Conservation (phyloP, 1,140 invertebrate genomes). For the Drosophila novamexicana region DNA sequence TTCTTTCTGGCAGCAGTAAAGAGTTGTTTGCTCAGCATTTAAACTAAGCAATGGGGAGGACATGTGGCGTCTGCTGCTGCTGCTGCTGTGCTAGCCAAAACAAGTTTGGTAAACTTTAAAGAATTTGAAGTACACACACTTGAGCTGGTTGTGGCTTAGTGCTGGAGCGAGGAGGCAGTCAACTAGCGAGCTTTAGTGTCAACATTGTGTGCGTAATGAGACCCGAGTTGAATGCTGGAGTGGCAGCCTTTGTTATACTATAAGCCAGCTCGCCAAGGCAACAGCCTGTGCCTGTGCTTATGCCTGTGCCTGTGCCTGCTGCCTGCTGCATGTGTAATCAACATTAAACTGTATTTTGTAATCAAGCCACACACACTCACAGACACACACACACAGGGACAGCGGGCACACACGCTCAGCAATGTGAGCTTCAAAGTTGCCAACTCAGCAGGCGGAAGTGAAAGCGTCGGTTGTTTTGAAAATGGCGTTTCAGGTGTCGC, state of each 20-base stretch:
- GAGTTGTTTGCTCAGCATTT: too few species aligned
- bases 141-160: not conserved
- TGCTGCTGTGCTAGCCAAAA: not conserved
- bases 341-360: conserved; percentile 81
- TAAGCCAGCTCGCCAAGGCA: conserved; percentile 54
- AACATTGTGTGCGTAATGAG: conserved; percentile 80
- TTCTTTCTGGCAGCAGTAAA: too few species aligned
- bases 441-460: conserved; percentile 70
- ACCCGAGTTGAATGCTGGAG: conserved; percentile 1
- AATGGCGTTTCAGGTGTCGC: conserved; percentile 56
- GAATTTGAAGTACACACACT: not conserved
- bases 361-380: conserved; percentile 61
- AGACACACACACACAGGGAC: conserved; percentile 18
- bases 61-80: too few species aligned
- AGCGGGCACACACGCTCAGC: conserved; percentile 13
- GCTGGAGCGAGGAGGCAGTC: conserved; percentile 20
- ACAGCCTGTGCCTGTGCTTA: conserved; percentile 36
- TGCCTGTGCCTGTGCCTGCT: conserved; percentile 36
- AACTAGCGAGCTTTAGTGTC: conserved; percentile 66
- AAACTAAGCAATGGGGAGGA: too few species aligned
- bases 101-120: not conserved
- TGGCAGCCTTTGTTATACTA: conserved; percentile 43
- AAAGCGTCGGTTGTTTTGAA: conserved; percentile 54
- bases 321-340: conserved; percentile 73
- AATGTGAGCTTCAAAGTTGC: conserved; percentile 55